Evolutionary conservation across 2,113 vertebrate genomes (phyloP).

Genomic region (Amphiprion ocellaris): DNA sequence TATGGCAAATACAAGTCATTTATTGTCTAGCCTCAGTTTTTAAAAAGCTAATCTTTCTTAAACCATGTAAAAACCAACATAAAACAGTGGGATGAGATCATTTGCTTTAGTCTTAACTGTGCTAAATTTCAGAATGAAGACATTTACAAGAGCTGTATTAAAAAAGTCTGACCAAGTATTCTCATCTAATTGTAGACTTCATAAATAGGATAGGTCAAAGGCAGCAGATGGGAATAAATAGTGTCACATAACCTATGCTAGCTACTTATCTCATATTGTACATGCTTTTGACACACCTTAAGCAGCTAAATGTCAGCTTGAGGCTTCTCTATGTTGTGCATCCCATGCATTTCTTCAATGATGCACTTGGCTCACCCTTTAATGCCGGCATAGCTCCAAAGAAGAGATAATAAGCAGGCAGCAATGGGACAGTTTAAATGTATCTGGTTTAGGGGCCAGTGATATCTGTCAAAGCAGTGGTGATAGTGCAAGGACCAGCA

Average conservation of each 20-base stretch:
- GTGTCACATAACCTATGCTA: background rate
- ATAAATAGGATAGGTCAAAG: background rate
- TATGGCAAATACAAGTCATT: background rate
- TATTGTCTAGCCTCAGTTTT: slow-evolving; percentile 4
- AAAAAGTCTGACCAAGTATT: background rate
- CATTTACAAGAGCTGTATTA: background rate
- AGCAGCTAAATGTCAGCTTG: slow-evolving; percentile 7
- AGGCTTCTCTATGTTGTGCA: background rate
- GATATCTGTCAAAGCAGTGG: slow-evolving; percentile 53
- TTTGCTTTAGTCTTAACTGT: slow-evolving; percentile 1
- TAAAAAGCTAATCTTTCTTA: slow-evolving; percentile 26
- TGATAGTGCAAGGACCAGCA: slow-evolving; percentile 46
- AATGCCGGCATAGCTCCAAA: slow-evolving; percentile 8
- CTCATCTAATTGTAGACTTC: background rate
- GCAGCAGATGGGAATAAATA: background rate
- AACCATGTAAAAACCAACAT: slow-evolving; percentile 21
- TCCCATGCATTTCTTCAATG: slow-evolving; percentile 36
- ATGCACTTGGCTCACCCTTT: slow-evolving; percentile 26
- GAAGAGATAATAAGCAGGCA: slow-evolving; percentile 38
- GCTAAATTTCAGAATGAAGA: slow-evolving; percentile 10
- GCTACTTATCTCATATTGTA: background rate
- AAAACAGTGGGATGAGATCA: slow-evolving; percentile 24
- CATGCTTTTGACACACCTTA: background rate
- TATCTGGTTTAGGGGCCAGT: slow-evolving; percentile 36
- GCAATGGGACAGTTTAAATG: slow-evolving; percentile 39